These are phyloP conservation scores for Vicugna pacos DNA, from an alignment of 2,113 vertebrate species.

Conservation along the genomic window DNA sequence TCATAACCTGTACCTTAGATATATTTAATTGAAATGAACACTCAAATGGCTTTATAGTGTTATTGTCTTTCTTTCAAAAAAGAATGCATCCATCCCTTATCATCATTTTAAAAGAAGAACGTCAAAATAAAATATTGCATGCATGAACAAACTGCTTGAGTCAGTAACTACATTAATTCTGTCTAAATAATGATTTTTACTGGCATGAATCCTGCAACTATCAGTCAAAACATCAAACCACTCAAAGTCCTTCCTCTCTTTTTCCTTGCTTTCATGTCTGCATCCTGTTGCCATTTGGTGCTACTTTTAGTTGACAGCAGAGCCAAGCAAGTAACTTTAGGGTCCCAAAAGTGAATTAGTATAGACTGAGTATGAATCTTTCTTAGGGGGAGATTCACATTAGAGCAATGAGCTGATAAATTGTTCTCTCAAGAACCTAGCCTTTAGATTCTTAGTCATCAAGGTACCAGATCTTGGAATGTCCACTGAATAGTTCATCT, in stretches of 20 bases:
- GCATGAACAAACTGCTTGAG: background rate
- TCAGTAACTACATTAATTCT: background rate
- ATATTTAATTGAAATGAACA: background rate
- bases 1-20: background rate
- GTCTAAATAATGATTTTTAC: slow-evolving; percentile 58
- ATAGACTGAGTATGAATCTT: slow-evolving; percentile 45
- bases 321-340: slow-evolving; percentile 49
- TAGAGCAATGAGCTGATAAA: slow-evolving; percentile 63
- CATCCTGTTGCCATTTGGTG: background rate
- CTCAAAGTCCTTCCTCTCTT: slow-evolving; percentile 38
- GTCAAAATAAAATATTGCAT: slow-evolving; percentile 29
- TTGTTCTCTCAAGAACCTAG: slow-evolving; percentile 48
- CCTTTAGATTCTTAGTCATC: slow-evolving; percentile 37
- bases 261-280: background rate
- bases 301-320: slow-evolving; percentile 51
- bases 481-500: background rate
- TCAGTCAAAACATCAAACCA: slow-evolving; percentile 52
- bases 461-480: background rate
- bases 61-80: background rate
- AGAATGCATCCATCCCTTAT: background rate
- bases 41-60: background rate
- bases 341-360: slow-evolving; percentile 70
- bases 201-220: background rate
- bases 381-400: slow-evolving; percentile 34
- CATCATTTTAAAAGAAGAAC: slow-evolving; percentile 35